Evolutionary conservation across 2,113 vertebrate species (phyloP).

Genomic region (Caretta caretta): DNA sequence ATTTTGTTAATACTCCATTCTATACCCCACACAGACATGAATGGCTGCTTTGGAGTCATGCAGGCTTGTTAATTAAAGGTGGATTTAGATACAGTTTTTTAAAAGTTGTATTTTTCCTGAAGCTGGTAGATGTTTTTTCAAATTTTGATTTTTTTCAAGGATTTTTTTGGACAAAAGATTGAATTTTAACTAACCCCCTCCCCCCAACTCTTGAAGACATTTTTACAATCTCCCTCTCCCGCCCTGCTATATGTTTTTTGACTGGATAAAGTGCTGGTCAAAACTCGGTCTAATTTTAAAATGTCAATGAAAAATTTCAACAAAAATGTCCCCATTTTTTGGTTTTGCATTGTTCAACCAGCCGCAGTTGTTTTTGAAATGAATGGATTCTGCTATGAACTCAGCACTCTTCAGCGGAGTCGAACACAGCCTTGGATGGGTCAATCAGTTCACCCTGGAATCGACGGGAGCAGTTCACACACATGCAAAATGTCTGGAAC

Average conservation of each 20-base stretch:
- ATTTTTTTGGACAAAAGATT: neutral
- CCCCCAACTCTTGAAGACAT: neutral
- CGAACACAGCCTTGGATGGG: neutral
- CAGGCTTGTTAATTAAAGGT: neutral
- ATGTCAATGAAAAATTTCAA: neutral
- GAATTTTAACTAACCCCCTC: neutral
- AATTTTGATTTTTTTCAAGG: neutral
- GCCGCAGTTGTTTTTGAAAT: neutral
- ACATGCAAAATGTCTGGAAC: neutral
- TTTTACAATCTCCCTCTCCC: neutral
- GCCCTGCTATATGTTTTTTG: neutral
- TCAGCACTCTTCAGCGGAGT: neutral
- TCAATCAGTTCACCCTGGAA: neutral
- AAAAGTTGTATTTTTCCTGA: slow-evolving; percentile 38
- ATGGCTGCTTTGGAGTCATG: neutral
- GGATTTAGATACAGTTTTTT: neutral
- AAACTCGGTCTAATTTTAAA: neutral
- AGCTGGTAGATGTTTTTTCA: neutral
- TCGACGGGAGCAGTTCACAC: neutral
- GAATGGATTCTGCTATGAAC: neutral
- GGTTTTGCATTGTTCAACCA: neutral
- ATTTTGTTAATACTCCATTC: neutral
- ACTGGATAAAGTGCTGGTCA: neutral
- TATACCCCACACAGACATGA: neutral
- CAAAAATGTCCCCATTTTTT: too few relatives aligned